Percentiles rank a stretch among this genome's conserved stretches.
These are phyloP conservation scores for Athripsodes cinereus DNA, from an alignment of 2,888 invertebrate species.

Conservation along the genomic window DNA sequence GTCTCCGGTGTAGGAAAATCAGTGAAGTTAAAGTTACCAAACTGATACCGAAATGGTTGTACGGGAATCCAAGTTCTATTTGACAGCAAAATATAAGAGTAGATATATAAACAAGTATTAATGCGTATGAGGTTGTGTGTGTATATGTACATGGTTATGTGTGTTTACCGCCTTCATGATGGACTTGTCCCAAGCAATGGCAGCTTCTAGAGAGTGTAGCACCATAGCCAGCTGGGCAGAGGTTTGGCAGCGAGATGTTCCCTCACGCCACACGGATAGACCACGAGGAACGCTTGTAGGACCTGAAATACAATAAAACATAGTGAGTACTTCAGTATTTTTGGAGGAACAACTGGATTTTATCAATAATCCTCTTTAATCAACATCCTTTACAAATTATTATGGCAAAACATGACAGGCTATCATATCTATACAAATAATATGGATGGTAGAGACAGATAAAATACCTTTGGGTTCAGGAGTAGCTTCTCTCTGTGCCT, in stretches of 20 bases:
- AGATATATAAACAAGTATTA: not conserved
- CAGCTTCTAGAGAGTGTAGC: slow-evolving; percentile 81
- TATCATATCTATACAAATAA: not conserved
- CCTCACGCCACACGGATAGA: slow-evolving; percentile 82
- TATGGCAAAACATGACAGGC: not conserved
- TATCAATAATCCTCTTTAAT: no score
- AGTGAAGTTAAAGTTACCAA: no score
- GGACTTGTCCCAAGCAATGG: slow-evolving; percentile 98
- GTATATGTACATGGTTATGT: slow-evolving; percentile 19
- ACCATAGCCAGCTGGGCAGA: slow-evolving; percentile 89
- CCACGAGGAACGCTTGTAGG: slow-evolving; percentile 60
- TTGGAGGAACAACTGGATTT: not conserved
- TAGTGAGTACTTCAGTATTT: no score
- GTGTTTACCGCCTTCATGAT: slow-evolving; percentile 97
- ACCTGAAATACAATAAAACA: slow-evolving; percentile 4
- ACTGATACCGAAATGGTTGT: no score
- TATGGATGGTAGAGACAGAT: not conserved
- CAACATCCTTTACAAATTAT: no score
- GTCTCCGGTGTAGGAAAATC: no score
- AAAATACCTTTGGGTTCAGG: not conserved
- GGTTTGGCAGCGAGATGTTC: slow-evolving; percentile 75
- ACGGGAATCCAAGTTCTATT: no score
- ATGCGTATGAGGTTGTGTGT: not conserved
- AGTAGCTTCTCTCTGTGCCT: not conserved
- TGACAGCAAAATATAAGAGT: no score